These are phyloP conservation scores for Clusia tigrina DNA, from an alignment of 2,888 invertebrate genomes.

Conservation along the genomic window DNA sequence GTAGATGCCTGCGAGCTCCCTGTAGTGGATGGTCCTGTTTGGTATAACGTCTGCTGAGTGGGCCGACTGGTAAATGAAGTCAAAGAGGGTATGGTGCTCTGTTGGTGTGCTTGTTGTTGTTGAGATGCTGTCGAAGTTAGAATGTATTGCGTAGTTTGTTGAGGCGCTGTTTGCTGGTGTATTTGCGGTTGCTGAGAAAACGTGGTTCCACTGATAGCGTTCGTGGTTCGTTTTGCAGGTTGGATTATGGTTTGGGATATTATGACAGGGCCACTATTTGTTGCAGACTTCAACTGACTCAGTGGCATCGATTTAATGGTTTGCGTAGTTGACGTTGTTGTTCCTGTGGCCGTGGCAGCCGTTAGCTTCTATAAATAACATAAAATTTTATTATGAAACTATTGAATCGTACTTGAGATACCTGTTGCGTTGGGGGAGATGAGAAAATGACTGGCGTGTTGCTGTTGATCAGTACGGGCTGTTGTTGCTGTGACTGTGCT, in stretches of 20 bases:
- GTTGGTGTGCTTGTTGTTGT: slow-evolving; percentile 40
- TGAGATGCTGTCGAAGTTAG: slow-evolving; percentile 47
- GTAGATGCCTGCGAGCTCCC: slow-evolving; percentile 55
- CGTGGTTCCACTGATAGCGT: slow-evolving; percentile 36
- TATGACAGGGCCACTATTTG: slow-evolving; percentile 62
- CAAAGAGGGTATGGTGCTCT: slow-evolving; percentile 51
- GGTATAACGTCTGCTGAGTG: slow-evolving; percentile 56
- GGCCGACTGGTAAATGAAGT: slow-evolving; percentile 59
- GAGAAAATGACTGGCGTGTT: slow-evolving; percentile 60
- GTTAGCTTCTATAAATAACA: slow-evolving; percentile 45
- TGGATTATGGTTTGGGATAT: slow-evolving; percentile 64
- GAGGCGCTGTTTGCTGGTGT: slow-evolving; percentile 12
- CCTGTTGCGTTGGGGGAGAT: slow-evolving; percentile 50
- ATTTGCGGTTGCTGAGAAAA: slow-evolving; percentile 41
- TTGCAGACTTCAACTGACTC: slow-evolving; percentile 57
- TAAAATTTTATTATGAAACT: background rate
- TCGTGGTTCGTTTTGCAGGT: slow-evolving; percentile 54
- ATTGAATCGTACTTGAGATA: slow-evolving; percentile 43
- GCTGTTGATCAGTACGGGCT: slow-evolving; percentile 58
- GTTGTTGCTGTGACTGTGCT: slow-evolving; percentile 48
- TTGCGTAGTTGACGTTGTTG: slow-evolving; percentile 52
- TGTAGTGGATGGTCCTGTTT: slow-evolving; percentile 43
- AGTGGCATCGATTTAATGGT: slow-evolving; percentile 61
- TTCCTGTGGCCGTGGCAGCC: slow-evolving; percentile 41
- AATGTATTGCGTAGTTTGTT: slow-evolving; percentile 22